phyloP scores from a whole-genome alignment of 2,888 invertebrate genomes.

The Ariolimax columbianus region DNA sequence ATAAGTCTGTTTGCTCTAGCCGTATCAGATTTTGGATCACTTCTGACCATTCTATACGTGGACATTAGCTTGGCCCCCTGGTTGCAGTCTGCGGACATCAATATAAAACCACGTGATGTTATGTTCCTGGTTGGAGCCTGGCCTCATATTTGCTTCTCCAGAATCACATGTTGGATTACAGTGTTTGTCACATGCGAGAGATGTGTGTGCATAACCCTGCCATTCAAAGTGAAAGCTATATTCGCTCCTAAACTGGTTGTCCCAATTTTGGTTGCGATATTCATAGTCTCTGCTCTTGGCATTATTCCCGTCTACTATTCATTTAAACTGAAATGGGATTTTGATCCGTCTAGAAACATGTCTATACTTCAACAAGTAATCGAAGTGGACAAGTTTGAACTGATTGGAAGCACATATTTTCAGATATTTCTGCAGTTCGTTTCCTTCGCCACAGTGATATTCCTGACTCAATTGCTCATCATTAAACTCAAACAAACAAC shows the following conservation, averaged over 20 bases:
- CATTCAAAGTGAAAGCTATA: neutral
- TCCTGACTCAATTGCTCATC: neutral
- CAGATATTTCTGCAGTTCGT: conserved; percentile 8
- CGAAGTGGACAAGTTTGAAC: neutral
- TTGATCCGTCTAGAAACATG: neutral
- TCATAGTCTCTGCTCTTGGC: neutral
- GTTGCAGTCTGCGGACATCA: neutral
- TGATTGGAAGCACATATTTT: neutral
- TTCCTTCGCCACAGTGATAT: neutral
- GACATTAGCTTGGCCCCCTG: neutral
- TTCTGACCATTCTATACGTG: neutral
- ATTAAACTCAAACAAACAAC: conserved; percentile 1
- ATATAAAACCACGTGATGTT: neutral
- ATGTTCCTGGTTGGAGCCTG: neutral
- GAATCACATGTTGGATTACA: neutral
- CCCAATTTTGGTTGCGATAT: neutral
- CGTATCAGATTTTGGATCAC: neutral
- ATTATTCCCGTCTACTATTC: neutral
- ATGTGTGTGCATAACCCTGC: neutral
- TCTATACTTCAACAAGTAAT: neutral
- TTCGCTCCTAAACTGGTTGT: conserved; percentile 16
- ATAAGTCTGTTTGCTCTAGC: neutral
- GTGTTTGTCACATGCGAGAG: neutral
- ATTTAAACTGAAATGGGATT: neutral
- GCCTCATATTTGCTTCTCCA: neutral